These are phyloP conservation scores for Drosophila pseudotakahashii DNA, from an alignment of 2,888 invertebrate species.

Conservation along the genomic window DNA sequence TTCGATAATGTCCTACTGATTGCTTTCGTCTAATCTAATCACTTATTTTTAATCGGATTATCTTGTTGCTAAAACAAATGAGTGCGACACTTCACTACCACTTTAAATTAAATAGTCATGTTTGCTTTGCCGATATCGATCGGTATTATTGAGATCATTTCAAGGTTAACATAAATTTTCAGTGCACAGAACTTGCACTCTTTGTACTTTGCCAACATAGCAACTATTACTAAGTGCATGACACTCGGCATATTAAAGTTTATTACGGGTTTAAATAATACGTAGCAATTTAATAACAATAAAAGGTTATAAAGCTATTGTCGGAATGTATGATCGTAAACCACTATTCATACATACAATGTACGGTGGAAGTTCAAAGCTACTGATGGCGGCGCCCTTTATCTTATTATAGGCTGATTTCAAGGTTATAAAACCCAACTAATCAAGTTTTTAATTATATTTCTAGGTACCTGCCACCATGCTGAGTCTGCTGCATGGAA, in stretches of 20 bases:
- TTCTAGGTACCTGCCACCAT: constrained; percentile 90
- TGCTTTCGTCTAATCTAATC: constrained; percentile 16
- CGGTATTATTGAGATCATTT: neutral
- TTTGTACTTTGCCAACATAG: neutral
- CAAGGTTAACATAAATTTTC: neutral
- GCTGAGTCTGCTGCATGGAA: constrained; percentile 90
- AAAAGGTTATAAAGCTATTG: neutral
- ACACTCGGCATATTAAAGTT: no score
- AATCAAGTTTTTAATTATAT: constrained; percentile 3
- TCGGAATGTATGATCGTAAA: neutral
- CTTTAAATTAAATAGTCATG: constrained; percentile 15
- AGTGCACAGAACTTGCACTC: neutral
- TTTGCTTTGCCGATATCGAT: neutral
- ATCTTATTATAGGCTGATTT: neutral
- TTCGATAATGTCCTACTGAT: neutral
- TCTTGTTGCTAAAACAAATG: constrained; percentile 2
- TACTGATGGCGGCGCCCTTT: neutral
- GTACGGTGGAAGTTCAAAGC: neutral
- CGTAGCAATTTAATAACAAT: neutral
- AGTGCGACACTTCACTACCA: neutral
- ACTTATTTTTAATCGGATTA: constrained; percentile 10
- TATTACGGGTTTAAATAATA: constrained; percentile 1
- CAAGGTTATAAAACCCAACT: neutral
- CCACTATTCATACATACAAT: neutral
- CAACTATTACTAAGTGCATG: no score